Percentiles rank a stretch among this genome's conserved stretches.
Conservation (phyloP, 2,113 vertebrate genomes). For the Pogonocichla stellata region DNA sequence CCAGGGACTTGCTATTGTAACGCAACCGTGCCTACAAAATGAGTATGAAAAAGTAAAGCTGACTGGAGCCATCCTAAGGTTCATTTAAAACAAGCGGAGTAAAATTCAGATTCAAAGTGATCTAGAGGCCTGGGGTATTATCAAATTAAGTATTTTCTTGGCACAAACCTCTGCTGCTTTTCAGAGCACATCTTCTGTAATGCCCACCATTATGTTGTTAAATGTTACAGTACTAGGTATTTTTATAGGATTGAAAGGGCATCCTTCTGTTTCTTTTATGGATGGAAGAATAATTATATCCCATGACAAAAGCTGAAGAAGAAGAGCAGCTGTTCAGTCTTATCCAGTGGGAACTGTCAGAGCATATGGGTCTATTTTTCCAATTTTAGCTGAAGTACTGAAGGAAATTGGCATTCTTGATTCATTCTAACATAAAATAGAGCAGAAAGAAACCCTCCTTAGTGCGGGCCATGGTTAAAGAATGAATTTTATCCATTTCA, state of each 20-base stretch:
- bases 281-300: slow-evolving; percentile 53
- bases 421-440: slow-evolving; percentile 41
- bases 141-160: background rate
- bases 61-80: background rate
- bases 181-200: background rate
- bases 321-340: slow-evolving; percentile 46
- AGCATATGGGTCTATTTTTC: slow-evolving; percentile 54
- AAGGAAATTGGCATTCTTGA: slow-evolving; percentile 49
- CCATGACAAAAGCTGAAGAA: slow-evolving; percentile 40
- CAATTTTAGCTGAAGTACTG: slow-evolving; percentile 25
- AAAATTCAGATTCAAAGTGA: background rate
- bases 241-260: slow-evolving; percentile 1
- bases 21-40: background rate
- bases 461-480: slow-evolving; percentile 27
- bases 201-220: background rate
- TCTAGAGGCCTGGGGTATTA: background rate
- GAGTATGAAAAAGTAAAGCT: background rate
- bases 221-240: background rate
- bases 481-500: slow-evolving; percentile 35
- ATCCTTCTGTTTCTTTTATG: background rate
- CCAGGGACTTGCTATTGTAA: background rate
- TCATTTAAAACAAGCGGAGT: background rate
- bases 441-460: slow-evolving; percentile 9
- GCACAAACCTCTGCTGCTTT: background rate
- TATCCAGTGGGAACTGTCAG: slow-evolving; percentile 45